A percentile compares a stretch with the other conserved stretches of the same genome.
Evolutionary conservation across 1,140 invertebrate genomes (phyloP).

Genomic region (Helicoverpa armigera): DNA sequence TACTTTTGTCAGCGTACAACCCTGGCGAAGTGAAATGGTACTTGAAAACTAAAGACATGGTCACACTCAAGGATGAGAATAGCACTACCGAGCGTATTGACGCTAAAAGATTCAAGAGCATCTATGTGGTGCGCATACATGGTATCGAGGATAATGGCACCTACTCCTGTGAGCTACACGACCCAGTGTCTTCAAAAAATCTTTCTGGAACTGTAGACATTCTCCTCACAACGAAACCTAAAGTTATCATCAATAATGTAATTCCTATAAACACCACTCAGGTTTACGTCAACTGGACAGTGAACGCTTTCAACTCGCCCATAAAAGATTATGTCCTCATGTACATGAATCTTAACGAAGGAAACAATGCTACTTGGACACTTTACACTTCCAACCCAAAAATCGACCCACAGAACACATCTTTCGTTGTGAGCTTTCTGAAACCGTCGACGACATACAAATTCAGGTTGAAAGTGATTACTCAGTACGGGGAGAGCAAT

Average conservation of each 20-base stretch:
- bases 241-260: constrained; percentile 90
- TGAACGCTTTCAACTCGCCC: constrained; percentile 91
- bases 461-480: constrained; percentile 80
- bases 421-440: constrained; percentile 88
- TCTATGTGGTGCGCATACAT: constrained; percentile 62
- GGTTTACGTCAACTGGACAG: constrained; percentile 94
- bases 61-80: constrained; percentile 52
- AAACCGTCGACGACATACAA: constrained; percentile 89
- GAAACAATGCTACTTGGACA: neutral
- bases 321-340: constrained; percentile 89
- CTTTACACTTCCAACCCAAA: constrained; percentile 67
- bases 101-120: constrained; percentile 66
- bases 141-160: constrained; percentile 73
- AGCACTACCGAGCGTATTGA: constrained; percentile 52
- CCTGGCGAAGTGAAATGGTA: constrained; percentile 72
- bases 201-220: constrained; percentile 81
- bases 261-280: constrained; percentile 91
- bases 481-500: constrained; percentile 83
- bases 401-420: constrained; percentile 88
- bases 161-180: constrained; percentile 72
- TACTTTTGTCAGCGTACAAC: constrained; percentile 71
- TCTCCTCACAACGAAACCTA: constrained; percentile 90
- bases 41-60: constrained; percentile 59
- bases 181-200: constrained; percentile 62
- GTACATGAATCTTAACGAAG: constrained; percentile 83